A percentile compares a stretch with the other conserved stretches of the same genome.
phyloP scores from a whole-genome alignment of 1,140 invertebrate species.

The Mamestra configurata region DNA sequence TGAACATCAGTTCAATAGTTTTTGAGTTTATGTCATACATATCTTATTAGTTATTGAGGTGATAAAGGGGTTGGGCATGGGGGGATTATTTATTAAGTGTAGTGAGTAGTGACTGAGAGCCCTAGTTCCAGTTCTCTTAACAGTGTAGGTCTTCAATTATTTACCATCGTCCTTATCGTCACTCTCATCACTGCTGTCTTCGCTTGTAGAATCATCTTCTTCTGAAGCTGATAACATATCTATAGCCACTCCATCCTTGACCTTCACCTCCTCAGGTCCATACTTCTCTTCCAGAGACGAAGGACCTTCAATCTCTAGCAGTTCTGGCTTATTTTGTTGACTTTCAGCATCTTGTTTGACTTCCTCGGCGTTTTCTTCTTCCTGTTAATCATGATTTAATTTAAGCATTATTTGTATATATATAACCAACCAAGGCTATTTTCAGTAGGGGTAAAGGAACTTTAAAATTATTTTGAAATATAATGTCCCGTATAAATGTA shows the following conservation, averaged over 20 bases:
- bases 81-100: too few relatives aligned
- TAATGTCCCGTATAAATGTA: too few relatives aligned
- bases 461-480: too few relatives aligned
- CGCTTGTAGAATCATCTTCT: constrained; percentile 74
- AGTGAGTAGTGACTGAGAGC: too few relatives aligned
- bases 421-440: neutral
- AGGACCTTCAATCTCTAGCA: constrained; percentile 43
- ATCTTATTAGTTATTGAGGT: too few relatives aligned
- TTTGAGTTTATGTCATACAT: too few relatives aligned
- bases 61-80: too few relatives aligned
- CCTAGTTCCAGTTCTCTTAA: too few relatives aligned
- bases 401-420: too few relatives aligned
- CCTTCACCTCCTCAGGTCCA: constrained; percentile 56
- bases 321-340: constrained; percentile 19
- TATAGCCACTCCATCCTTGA: constrained; percentile 65
- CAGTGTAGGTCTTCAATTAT: too few relatives aligned
- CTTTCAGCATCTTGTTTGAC: constrained; percentile 26
- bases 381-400: too few relatives aligned
- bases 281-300: constrained; percentile 56
- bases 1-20: too few relatives aligned
- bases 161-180: constrained; percentile 54
- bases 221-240: constrained; percentile 78
- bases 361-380: constrained; percentile 51
- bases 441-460: neutral
- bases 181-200: constrained; percentile 66